Evolutionary conservation across 2,113 vertebrate species (phyloP).

Genomic region (Orycteropus afer): DNA sequence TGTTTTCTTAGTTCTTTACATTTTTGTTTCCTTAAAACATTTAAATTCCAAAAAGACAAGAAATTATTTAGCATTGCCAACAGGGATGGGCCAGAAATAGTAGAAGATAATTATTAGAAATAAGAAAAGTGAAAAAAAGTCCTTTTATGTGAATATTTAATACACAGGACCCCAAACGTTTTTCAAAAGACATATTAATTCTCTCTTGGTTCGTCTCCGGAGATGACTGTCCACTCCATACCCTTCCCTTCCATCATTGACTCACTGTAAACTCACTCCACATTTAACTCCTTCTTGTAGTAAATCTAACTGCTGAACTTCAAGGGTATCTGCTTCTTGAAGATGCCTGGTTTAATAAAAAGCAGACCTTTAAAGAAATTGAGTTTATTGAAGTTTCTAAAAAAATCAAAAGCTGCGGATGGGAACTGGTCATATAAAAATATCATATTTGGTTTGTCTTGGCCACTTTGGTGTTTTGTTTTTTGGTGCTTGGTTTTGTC

Average conservation of each 20-base stretch:
- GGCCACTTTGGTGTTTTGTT: not conserved
- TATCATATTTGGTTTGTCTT: not conserved
- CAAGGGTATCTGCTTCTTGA: not conserved
- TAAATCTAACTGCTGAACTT: not conserved
- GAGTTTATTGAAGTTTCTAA: not conserved
- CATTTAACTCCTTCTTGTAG: not conserved
- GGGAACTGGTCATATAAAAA: not conserved
- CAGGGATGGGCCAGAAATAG: not conserved
- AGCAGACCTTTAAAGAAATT: not conserved
- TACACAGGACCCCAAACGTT: not conserved
- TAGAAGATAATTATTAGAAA: constrained; percentile 39
- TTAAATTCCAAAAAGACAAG: constrained; percentile 28
- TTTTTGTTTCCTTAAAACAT: constrained; percentile 15
- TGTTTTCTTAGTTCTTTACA: constrained; percentile 25
- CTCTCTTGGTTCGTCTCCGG: not conserved
- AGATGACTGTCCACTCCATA: not conserved
- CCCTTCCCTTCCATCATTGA: not conserved
- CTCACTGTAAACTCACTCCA: not conserved
- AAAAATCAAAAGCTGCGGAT: not conserved
- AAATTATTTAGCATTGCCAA: not conserved
- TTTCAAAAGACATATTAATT: not conserved
- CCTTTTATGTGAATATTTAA: not conserved
- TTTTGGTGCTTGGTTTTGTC: not conserved
- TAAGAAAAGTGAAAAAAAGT: not conserved
- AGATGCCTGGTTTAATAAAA: not conserved